Evolutionary conservation across 2,113 vertebrate species (phyloP).

Genomic region (Peromyscus maniculatus): DNA sequence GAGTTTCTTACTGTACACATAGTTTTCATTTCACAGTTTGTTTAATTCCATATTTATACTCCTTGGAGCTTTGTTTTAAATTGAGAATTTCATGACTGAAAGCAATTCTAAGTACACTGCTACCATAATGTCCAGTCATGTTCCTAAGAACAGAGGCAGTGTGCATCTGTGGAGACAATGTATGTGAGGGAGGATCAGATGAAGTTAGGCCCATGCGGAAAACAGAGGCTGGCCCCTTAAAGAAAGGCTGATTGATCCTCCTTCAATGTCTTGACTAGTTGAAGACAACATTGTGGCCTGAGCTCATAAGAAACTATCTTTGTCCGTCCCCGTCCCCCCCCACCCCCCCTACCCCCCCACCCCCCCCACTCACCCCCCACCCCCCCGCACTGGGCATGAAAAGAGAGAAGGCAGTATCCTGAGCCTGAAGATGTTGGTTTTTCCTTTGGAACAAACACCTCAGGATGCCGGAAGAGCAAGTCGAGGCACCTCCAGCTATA

Average conservation of each 20-base stretch:
- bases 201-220: too few species aligned
- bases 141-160: neutral
- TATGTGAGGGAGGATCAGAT: too few species aligned
- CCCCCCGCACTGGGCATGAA: neutral
- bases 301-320: neutral
- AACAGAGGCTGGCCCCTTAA: too few species aligned
- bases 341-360: too few species aligned
- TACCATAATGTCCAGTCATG: neutral
- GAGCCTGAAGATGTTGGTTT: neutral
- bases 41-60: neutral
- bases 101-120: neutral
- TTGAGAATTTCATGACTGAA: neutral
- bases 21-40: neutral
- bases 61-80: neutral
- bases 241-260: too few species aligned
- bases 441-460: neutral
- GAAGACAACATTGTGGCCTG: neutral
- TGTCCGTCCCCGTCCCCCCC: neutral
- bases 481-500: neutral
- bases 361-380: too few species aligned
- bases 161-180: neutral
- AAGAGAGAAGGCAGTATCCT: rapidly evolving
- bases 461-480: too few species aligned
- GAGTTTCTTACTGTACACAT: neutral
- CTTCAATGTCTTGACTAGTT: too few species aligned